Evolutionary conservation across 2,888 invertebrate species (phyloP), one percentile per base, ranked within the genome.

Genomic region (Griposia aprilina): DNA sequence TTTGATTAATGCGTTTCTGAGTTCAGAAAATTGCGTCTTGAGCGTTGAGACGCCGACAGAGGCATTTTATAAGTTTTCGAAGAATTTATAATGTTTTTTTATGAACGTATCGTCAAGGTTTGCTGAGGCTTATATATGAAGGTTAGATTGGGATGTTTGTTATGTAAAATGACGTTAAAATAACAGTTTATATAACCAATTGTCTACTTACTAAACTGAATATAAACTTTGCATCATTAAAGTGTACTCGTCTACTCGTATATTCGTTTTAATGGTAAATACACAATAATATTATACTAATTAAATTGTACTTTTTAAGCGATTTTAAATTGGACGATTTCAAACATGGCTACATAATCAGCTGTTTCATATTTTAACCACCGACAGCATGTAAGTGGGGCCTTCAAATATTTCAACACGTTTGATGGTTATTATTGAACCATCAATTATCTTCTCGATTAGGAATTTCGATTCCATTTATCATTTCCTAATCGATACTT

Each of bases 1-100:
- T 91, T 93, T 96, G 96, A 97, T 97, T 96, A 96, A 97, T 97
- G 97, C 93, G 93, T 94, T 94, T 93, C 93, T 93, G 93, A 93
- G 90, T 90, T 92, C 92, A 91, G 93, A 91, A 93, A 94, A 95
- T 95, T 94, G 93, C 94, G 94, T 95, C 94, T 93, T 92, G 92
- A 93, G 92, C 91, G 92, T 92, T 84, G 68, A 77, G 71, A 87
- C 55, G 87, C 89, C 89, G 89, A 94, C 92, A 93, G 93, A 92
- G 90, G 87, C 85, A 91, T 91, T 89, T 91, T 88, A 91, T 89
- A 90, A 85, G 85, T 80, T 86, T 90, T 88, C 89, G 88, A 84
- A 88, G 84, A 89, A 90, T 76, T 87, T 89, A 77, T 90, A 90
- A 89, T 90, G 89, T 81, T 81, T 88, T 86, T 86, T 90, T 87